Evolutionary conservation across 2,888 invertebrate genomes (phyloP).

Genomic region (Syritta pipiens): DNA sequence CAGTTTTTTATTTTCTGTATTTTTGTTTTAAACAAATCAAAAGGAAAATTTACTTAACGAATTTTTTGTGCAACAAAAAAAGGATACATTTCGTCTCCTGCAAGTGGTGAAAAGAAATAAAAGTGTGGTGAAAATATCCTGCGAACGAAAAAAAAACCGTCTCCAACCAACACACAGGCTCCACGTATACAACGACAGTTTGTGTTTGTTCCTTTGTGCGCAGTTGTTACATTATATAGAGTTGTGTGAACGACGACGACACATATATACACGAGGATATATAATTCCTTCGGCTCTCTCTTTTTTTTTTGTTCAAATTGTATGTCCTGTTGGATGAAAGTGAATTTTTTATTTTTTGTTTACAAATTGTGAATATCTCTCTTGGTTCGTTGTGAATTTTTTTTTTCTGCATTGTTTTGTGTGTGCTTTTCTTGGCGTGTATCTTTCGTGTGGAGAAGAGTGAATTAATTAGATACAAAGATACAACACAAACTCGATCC

Average conservation of each 20-base stretch:
- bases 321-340: conserved; percentile 66
- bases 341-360: conserved; percentile 68
- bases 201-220: conserved; percentile 59
- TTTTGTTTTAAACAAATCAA: not conserved
- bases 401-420: conserved; percentile 14
- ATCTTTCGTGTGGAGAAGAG: conserved; percentile 4
- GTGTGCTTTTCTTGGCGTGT: not conserved
- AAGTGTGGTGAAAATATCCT: not conserved
- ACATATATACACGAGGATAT: not conserved
- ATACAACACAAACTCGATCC: too few relatives aligned
- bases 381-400: too few relatives aligned
- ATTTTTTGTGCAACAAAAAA: not conserved
- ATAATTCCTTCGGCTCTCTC: not conserved
- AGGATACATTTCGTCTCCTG: too few relatives aligned
- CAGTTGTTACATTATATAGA: conserved; percentile 18
- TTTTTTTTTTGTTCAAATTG: conserved; percentile 12
- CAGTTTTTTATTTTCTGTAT: conserved; percentile 6
- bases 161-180: conserved; percentile 28
- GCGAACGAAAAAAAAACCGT: conserved; percentile 27
- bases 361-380: conserved; percentile 56
- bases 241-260: conserved; percentile 13
- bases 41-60: not conserved
- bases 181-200: conserved; percentile 24
- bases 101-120: not conserved
- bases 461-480: too few relatives aligned